A percentile compares a stretch with the other conserved stretches of the same genome.
Conservation (phyloP, 2,113 vertebrate species). For the Festucalex cinctus region DNA sequence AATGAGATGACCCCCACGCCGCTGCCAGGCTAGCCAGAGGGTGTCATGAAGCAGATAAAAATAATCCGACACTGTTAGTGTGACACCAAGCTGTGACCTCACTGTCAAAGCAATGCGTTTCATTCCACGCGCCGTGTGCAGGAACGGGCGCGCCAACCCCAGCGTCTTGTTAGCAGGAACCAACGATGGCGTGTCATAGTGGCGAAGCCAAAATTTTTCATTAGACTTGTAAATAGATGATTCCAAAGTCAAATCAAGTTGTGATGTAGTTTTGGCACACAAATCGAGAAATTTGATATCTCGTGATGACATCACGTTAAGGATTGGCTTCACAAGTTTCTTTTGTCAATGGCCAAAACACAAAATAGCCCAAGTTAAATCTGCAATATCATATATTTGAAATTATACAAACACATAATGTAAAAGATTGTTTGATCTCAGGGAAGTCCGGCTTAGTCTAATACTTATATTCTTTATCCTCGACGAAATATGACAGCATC, state of each 20-base stretch:
- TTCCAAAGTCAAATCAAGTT: background rate
- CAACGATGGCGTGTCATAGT: background rate
- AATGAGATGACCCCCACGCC: background rate
- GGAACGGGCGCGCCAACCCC: background rate
- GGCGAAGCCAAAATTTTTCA: conserved; percentile 11
- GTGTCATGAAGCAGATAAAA: conserved; percentile 9
- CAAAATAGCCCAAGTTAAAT: no score
- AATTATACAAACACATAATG: no score
- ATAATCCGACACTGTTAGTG: conserved; percentile 10
- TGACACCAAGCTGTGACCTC: conserved; percentile 24
- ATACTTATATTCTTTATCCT: no score
- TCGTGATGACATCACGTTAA: no score
- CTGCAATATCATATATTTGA: no score
- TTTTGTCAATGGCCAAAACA: no score
- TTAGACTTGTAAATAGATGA: conserved; percentile 1
- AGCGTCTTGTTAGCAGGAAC: background rate
- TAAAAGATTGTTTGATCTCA: no score
- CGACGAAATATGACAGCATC: no score
- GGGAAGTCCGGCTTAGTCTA: no score
- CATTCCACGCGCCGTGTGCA: conserved; percentile 31
- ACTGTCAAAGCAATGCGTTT: conserved; percentile 46
- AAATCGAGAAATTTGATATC: background rate
- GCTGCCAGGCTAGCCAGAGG: background rate
- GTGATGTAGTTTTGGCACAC: background rate
- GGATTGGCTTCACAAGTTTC: no score